Base-by-base conservation (phyloP, 2,113 vertebrate genomes). In the Todiramphus chloris region DNA sequence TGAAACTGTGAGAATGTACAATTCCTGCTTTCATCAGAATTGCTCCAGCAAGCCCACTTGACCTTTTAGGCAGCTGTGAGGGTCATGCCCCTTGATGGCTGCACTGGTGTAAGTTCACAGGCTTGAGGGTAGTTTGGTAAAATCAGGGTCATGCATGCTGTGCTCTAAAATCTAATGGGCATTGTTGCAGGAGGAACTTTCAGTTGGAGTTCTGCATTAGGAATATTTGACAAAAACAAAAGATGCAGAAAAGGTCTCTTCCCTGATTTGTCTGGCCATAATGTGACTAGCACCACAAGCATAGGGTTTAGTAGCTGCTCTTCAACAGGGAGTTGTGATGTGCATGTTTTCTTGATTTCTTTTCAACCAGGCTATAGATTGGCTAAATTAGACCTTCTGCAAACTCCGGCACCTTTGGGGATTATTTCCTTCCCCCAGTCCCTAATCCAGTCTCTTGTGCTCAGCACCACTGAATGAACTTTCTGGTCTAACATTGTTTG, bases 391-490 rank as follows among this genome's bases (percentile, higher is more conserved):
- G 31, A 27, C 39, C 15, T 88, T 77, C 63, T 78, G 27, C 39
- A 70, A 37, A 35, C 30, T 85, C 24, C 24, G 30, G 0, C 50
- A 77, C 2, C 6, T 63, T 63, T 7, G 2, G 30, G 33, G 9
- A 23, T 70, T 51, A 14, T 58, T 90, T 80, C 6, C 25, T 3
- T 67, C 11, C 31, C 8, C 18, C 9, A 37, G n/a, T 10, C n/a
- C 10, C 48, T 0, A 0, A 5, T 9, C 16, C 0, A 0, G 10
- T 66, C 31, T 59, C 19, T 27, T 33, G 15, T 64, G 33, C 83
- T 64, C 44, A 58, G 37, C 33, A 35, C 20, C 64, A 46, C 48
- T 43, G 33, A 63, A 46, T 23, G 15, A 74, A 33, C 31, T 73
- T 78, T 56, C 30, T 35, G 60, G 8, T 24, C 44, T 92, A 4